phyloP scores from a whole-genome alignment of 2,888 invertebrate genomes.

The Gerosis bhagava region DNA sequence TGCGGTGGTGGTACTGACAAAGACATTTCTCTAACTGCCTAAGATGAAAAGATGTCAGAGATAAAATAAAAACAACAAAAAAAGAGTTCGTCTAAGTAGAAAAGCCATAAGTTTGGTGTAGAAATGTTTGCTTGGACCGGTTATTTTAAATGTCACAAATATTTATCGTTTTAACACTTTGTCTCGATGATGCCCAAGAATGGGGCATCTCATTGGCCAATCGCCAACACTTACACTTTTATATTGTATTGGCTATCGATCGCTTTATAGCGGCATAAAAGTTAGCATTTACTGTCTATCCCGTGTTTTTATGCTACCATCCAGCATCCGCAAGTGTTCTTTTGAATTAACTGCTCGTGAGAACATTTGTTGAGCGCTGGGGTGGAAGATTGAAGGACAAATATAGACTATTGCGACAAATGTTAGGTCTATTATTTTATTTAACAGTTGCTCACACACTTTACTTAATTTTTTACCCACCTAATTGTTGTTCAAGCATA shows the following conservation, averaged over 20 bases:
- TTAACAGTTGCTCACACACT: too few species aligned
- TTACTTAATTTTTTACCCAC: too few species aligned
- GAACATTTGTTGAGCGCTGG: conserved; percentile 39
- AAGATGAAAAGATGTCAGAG: too few species aligned
- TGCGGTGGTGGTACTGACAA: too few species aligned
- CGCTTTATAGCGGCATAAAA: conserved; percentile 69
- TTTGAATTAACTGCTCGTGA: conserved; percentile 63
- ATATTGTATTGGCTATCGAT: conserved; percentile 68
- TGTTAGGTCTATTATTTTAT: background rate
- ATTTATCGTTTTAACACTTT: too few species aligned
- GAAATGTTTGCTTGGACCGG: too few species aligned
- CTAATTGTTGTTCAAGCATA: too few species aligned
- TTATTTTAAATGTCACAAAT: too few species aligned
- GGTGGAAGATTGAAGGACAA: conserved; percentile 45
- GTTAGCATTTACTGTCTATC: conserved; percentile 65
- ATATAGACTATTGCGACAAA: background rate
- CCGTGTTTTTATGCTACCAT: conserved; percentile 57
- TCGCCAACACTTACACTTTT: conserved; percentile 68
- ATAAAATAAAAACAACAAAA: too few species aligned
- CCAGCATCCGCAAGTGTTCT: conserved; percentile 57
- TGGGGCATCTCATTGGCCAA: conserved; percentile 63
- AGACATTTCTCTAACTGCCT: too few species aligned
- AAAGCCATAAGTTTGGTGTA: too few species aligned
- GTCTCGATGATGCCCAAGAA: conserved; percentile 48
- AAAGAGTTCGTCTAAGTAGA: too few species aligned